These are phyloP conservation scores for Gisinianus flammeolus DNA, from an alignment of 2,888 invertebrate genomes.

Conservation along the genomic window DNA sequence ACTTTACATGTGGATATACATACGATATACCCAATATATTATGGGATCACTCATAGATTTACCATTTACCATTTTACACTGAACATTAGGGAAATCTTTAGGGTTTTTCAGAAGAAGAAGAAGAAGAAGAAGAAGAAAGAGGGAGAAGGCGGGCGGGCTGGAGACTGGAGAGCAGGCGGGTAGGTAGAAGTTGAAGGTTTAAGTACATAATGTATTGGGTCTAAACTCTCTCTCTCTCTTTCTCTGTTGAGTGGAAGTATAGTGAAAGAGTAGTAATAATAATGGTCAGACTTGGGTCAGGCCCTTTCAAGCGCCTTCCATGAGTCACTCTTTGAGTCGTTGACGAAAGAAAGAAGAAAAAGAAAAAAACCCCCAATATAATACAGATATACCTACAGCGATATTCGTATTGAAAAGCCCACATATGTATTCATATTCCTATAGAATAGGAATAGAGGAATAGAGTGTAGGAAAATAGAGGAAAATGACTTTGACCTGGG, in stretches of 20 bases:
- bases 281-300: constrained; percentile 35
- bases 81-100: too few relatives aligned
- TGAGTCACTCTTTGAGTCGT: too few relatives aligned
- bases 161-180: constrained; percentile 27
- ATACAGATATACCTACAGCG: background rate
- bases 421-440: too few relatives aligned
- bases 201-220: background rate
- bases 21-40: too few relatives aligned
- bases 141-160: constrained; percentile 16
- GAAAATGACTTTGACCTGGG: constrained; percentile 56
- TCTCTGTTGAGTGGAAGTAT: background rate
- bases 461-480: constrained; percentile 35
- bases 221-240: too few relatives aligned
- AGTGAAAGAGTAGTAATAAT: constrained; percentile 14
- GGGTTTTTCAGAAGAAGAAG: background rate
- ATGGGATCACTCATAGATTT: too few relatives aligned
- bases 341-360: too few relatives aligned
- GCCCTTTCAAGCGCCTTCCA: constrained; percentile 12
- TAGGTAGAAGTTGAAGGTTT: background rate
- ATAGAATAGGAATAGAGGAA: too few relatives aligned
- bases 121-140: background rate
- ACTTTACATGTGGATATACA: too few relatives aligned
- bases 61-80: too few relatives aligned
- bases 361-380: background rate
- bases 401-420: too few relatives aligned